Evolutionary conservation across 2,888 invertebrate genomes (phyloP).

Genomic region (Lomographa bimaculata): DNA sequence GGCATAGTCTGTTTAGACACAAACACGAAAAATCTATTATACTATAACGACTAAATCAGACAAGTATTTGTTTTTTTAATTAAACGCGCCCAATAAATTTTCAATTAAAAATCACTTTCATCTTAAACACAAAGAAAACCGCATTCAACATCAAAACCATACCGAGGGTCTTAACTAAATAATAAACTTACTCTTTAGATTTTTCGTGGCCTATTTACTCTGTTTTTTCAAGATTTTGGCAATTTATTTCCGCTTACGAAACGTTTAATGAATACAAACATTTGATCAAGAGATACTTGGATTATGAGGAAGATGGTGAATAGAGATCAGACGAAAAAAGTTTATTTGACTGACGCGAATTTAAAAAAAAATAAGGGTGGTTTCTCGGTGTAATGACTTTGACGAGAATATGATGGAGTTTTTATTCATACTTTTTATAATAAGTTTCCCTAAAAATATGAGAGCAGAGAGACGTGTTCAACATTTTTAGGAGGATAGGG

Average conservation of each 20-base stretch:
- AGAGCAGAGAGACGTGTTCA: too few relatives aligned
- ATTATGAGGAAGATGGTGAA: slow-evolving; percentile 23
- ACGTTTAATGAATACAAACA: slow-evolving; percentile 40
- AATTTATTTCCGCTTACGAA: slow-evolving; percentile 36
- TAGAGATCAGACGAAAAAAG: slow-evolving; percentile 16
- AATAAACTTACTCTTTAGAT: slow-evolving; percentile 19
- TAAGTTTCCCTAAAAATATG: slow-evolving; percentile 3
- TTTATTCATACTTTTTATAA: slow-evolving; percentile 6
- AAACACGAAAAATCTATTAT: too few relatives aligned
- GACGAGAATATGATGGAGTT: slow-evolving; percentile 12
- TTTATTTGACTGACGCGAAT: slow-evolving; percentile 11
- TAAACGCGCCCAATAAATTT: too few relatives aligned
- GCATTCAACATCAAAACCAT: slow-evolving; percentile 20
- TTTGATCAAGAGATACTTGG: slow-evolving; percentile 33
- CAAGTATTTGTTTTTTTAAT: too few relatives aligned
- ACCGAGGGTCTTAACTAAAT: slow-evolving; percentile 14
- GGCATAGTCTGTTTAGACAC: too few relatives aligned
- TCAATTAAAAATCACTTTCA: too few relatives aligned
- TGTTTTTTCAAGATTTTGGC: slow-evolving; percentile 31
- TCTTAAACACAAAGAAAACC: slow-evolving; percentile 11
- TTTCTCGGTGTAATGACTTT: slow-evolving; percentile 3
- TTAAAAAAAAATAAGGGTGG: slow-evolving; percentile 13
- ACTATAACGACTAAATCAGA: too few relatives aligned
- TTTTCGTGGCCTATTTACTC: slow-evolving; percentile 32
- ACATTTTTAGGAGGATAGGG: neutral